phyloP scores from a whole-genome alignment of 2,113 vertebrate species.

The Blennius ocellaris region DNA sequence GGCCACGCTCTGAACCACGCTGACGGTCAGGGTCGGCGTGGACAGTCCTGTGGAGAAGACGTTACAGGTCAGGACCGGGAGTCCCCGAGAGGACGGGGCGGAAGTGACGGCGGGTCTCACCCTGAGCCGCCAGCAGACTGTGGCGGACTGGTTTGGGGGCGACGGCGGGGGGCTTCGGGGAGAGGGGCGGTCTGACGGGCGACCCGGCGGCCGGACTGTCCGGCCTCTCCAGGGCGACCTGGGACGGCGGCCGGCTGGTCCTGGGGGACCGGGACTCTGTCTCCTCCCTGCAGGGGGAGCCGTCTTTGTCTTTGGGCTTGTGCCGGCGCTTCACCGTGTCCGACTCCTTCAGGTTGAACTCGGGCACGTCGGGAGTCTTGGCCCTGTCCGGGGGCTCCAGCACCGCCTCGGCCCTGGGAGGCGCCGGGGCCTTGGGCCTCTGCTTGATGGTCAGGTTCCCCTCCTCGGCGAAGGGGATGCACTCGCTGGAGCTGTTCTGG shows the following conservation, averaged over 20 bases:
- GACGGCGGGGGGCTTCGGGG: constrained; percentile 66
- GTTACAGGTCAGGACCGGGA: not conserved
- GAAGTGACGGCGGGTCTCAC: too few relatives aligned
- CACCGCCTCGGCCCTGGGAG: constrained; percentile 66
- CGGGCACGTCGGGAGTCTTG: constrained; percentile 77
- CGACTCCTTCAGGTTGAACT: constrained; percentile 96
- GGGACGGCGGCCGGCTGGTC: constrained; percentile 16
- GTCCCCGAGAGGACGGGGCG: too few relatives aligned
- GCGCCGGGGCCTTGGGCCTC: constrained; percentile 88
- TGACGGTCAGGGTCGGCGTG: constrained; percentile 70
- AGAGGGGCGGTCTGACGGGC: constrained; percentile 76
- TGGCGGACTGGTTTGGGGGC: constrained; percentile 68
- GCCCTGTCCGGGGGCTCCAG: constrained; percentile 57
- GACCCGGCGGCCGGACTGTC: constrained; percentile 65
- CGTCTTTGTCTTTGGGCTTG: constrained; percentile 89
- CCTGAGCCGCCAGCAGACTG: too few relatives aligned
- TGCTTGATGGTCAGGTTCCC: constrained; percentile 98
- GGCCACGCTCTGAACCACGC: constrained; percentile 75
- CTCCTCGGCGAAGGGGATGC: constrained; percentile 97
- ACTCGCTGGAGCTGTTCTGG: constrained; percentile 94
- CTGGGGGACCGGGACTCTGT: constrained; percentile 29
- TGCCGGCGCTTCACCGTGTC: constrained; percentile 96
- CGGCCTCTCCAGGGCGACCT: constrained; percentile 72
- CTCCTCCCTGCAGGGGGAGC: constrained; percentile 66
- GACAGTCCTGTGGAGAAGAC: constrained; percentile 51